phyloP scores from a whole-genome alignment of 2,113 vertebrate species.

The Telmatochromis brichardi region DNA sequence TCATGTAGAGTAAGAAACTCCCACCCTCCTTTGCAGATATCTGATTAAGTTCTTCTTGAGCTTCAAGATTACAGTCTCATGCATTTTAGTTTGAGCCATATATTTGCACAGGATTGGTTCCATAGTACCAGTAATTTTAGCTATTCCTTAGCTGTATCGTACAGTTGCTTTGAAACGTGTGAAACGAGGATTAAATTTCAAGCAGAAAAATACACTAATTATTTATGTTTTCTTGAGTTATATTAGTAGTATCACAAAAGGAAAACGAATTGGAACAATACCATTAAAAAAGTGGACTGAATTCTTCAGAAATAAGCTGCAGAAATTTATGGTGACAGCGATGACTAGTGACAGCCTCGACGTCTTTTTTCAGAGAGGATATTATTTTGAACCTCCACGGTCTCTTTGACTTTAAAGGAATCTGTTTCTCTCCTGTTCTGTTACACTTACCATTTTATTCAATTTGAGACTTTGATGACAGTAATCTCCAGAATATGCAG shows the following conservation, averaged over 20 bases:
- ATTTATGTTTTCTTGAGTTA: background rate
- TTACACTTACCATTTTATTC: background rate
- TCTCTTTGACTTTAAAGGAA: constrained; percentile 10
- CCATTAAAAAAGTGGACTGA: background rate
- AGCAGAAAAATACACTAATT: background rate
- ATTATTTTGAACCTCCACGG: background rate
- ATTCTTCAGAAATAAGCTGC: background rate
- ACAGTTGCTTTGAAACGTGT: background rate
- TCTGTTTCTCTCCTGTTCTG: background rate
- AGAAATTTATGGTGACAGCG: background rate
- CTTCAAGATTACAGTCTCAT: background rate
- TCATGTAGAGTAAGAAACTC: constrained; percentile 29
- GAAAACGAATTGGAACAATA: background rate
- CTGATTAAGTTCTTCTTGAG: constrained; percentile 23
- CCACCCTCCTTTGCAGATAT: background rate
- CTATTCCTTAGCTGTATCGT: background rate
- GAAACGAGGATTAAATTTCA: background rate
- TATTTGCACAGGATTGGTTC: background rate
- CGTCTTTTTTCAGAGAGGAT: background rate
- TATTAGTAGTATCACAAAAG: background rate
- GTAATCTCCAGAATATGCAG: background rate
- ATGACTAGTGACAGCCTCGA: constrained; percentile 16
- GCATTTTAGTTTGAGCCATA: background rate
- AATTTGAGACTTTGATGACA: constrained; percentile 16
- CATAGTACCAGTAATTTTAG: background rate